Evolutionary conservation across 1,140 invertebrate genomes (phyloP).

Genomic region (Halesus radiatus): DNA sequence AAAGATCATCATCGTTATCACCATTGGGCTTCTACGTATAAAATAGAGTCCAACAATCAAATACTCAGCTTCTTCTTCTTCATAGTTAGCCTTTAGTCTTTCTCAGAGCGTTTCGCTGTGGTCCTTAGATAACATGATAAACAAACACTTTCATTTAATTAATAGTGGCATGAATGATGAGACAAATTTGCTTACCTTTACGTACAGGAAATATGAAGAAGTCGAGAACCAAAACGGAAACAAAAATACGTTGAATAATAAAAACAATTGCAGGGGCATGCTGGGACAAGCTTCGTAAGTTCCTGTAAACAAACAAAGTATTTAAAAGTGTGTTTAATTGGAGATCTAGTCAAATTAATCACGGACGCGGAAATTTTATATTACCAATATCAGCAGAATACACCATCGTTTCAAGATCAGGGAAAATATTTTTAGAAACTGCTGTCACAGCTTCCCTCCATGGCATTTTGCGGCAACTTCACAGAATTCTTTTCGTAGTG

Average conservation of each 20-base stretch:
- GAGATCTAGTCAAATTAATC: too few relatives aligned
- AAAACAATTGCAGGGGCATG: constrained; percentile 84
- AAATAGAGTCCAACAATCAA: background rate
- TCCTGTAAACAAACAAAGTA: constrained; percentile 40
- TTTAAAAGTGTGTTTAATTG: background rate
- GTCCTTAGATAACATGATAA: too few relatives aligned
- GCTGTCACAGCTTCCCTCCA: constrained; percentile 48
- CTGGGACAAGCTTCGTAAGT: constrained; percentile 67
- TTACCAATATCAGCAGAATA: constrained; percentile 46
- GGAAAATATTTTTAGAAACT: constrained; percentile 52
- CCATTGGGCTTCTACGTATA: constrained; percentile 13
- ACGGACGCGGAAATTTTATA: background rate
- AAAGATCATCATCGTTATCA: too few relatives aligned
- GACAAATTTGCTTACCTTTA: constrained; percentile 68
- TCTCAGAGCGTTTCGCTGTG: too few relatives aligned
- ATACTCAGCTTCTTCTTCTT: too few relatives aligned
- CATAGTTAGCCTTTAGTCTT: too few relatives aligned
- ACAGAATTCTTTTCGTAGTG: background rate
- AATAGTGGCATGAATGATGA: too few relatives aligned
- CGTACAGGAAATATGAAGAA: constrained; percentile 74
- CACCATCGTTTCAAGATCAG: constrained; percentile 30
- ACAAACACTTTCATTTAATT: too few relatives aligned
- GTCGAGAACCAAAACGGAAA: constrained; percentile 80
- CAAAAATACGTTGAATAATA: constrained; percentile 85
- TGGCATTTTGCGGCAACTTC: constrained; percentile 36